phyloP scores from a whole-genome alignment of 2,888 invertebrate genomes.

The Plagodis pulveraria region DNA sequence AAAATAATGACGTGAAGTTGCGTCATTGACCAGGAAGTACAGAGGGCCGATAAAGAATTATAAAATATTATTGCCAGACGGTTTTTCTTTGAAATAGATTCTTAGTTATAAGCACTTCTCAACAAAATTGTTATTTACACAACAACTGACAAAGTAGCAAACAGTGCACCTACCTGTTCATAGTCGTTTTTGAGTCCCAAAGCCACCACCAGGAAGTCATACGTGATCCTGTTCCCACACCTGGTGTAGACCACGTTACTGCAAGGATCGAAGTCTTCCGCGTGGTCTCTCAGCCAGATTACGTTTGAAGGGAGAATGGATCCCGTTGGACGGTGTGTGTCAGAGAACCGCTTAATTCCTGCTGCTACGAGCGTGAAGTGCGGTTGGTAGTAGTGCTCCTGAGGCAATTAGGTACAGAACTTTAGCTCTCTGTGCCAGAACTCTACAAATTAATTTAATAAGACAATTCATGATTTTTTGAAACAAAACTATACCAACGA shows the following conservation, averaged over 20 bases:
- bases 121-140: background rate
- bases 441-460: too few relatives aligned
- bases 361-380: constrained; percentile 96
- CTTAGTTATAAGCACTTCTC: background rate
- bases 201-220: constrained; percentile 93
- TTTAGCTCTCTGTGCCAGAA: too few relatives aligned
- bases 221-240: constrained; percentile 88
- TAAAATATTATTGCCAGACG: too few relatives aligned
- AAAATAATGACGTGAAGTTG: too few relatives aligned
- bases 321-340: constrained; percentile 86
- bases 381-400: constrained; percentile 97
- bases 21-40: too few relatives aligned
- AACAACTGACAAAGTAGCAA: too few relatives aligned
- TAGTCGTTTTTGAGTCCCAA: constrained; percentile 93
- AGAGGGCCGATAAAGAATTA: too few relatives aligned
- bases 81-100: too few relatives aligned
- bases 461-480: too few relatives aligned
- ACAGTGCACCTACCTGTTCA: constrained; percentile 85
- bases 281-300: constrained; percentile 91
- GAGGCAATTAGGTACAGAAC: constrained; percentile 16
- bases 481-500: too few relatives aligned
- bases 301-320: constrained; percentile 90
- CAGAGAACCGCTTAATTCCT: constrained; percentile 89
- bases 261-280: constrained; percentile 89
- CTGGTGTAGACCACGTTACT: constrained; percentile 88